A percentile compares a stretch with the other conserved stretches of the same genome.
phyloP scores from a whole-genome alignment of 2,113 vertebrate genomes.

The Alligator sinensis region DNA sequence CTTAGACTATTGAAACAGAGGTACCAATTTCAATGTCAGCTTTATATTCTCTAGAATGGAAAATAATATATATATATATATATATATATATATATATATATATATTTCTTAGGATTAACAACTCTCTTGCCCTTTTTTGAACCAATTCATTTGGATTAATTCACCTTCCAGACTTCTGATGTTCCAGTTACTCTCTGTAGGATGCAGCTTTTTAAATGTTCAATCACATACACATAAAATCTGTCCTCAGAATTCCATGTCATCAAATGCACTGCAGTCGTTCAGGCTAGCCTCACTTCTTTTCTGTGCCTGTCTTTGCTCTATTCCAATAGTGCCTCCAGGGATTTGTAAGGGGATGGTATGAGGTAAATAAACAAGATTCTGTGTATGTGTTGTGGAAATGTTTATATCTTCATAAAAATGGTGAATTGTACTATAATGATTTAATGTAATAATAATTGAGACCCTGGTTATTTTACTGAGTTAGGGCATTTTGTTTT shows the following conservation, averaged over 20 bases:
- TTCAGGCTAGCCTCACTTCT: neutral
- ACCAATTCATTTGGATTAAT: neutral
- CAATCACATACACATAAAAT: neutral
- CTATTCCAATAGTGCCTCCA: neutral
- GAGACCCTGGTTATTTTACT: neutral
- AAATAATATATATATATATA: neutral
- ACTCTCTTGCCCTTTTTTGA: neutral
- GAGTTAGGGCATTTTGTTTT: neutral
- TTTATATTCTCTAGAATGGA: slow-evolving; percentile 7
- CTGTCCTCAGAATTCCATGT: neutral
- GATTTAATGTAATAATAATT: neutral
- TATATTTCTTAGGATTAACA: neutral
- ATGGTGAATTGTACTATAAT: neutral
- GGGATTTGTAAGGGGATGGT: neutral
- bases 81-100: too few relatives aligned
- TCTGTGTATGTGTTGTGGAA: neutral
- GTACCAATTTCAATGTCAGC: neutral
- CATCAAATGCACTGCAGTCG: rapidly evolving
- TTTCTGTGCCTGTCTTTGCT: neutral
- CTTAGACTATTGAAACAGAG: slow-evolving; percentile 39
- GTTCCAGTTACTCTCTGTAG: neutral
- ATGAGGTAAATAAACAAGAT: neutral
- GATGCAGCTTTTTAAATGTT: neutral
- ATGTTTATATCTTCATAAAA: neutral
- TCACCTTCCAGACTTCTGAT: neutral